Evolutionary conservation across 1,140 invertebrate genomes (phyloP).

Genomic region (Tribolium castaneum): DNA sequence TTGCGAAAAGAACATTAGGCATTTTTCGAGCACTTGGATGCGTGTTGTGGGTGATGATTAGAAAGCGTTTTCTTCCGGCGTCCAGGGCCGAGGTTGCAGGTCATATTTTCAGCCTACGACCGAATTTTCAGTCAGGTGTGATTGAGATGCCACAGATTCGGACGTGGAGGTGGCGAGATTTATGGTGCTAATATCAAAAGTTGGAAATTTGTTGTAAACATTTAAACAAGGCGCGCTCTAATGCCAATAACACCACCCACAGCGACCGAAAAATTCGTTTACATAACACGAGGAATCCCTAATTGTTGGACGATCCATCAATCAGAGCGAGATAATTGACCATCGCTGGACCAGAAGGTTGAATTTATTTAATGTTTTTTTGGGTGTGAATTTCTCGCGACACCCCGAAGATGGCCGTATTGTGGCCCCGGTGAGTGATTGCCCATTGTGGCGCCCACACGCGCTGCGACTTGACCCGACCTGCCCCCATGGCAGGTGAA

Average conservation of each 20-base stretch:
- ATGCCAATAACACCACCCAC: neutral
- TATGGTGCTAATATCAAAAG: neutral
- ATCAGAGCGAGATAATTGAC: neutral
- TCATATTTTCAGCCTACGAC: neutral
- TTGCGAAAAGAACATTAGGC: neutral
- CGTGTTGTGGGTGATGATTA: neutral
- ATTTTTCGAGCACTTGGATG: neutral
- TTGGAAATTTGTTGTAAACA: neutral
- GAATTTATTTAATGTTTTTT: neutral
- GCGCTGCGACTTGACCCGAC: conserved; percentile 52
- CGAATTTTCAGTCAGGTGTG: neutral
- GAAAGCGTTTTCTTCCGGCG: neutral
- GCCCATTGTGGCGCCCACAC: conserved; percentile 57
- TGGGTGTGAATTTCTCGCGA: neutral
- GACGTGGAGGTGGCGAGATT: neutral
- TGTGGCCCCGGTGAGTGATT: conserved; percentile 56
- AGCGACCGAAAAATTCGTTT: neutral
- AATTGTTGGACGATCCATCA: neutral
- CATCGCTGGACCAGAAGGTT: neutral
- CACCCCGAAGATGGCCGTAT: conserved; percentile 38
- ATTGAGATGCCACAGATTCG: neutral
- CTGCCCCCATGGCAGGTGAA: conserved; percentile 53
- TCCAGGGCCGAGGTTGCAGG: too few relatives aligned
- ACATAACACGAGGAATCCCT: neutral
- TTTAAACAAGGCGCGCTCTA: neutral